phyloP scores from a whole-genome alignment of 1,140 invertebrate genomes.

The Drosophila biarmipes region DNA sequence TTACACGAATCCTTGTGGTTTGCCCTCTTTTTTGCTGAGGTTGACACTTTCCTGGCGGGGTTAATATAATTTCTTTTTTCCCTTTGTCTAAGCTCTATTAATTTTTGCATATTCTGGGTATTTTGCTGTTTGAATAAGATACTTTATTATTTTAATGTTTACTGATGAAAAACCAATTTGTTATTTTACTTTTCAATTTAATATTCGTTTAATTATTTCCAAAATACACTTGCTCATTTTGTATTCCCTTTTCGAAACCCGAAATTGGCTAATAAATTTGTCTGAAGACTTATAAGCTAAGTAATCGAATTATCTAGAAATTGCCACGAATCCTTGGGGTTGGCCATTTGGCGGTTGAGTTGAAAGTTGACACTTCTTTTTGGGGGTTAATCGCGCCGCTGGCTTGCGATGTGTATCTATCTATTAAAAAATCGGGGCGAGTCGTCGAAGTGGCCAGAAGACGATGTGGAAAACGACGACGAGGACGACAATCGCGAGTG shows the following conservation, averaged over 20 bases:
- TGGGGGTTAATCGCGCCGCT: constrained; percentile 71
- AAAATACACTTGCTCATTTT: background rate
- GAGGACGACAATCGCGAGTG: constrained; percentile 49
- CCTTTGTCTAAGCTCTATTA: constrained; percentile 46
- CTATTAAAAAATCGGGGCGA: constrained; percentile 80
- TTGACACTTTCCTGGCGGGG: constrained; percentile 59
- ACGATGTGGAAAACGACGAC: constrained; percentile 54
- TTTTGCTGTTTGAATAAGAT: too few species aligned
- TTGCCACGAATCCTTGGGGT: constrained; percentile 47
- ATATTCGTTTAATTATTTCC: background rate
- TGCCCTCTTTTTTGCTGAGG: background rate
- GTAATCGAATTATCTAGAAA: constrained; percentile 9
- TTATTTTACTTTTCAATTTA: too few species aligned
- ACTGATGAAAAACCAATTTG: too few species aligned
- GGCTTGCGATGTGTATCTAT: constrained; percentile 77
- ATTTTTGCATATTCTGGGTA: constrained; percentile 23
- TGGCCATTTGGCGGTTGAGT: constrained; percentile 42
- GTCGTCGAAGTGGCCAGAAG: constrained; percentile 71
- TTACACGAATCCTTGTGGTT: constrained; percentile 64
- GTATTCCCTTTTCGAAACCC: background rate
- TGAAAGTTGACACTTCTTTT: constrained; percentile 74
- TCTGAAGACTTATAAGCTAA: too few species aligned
- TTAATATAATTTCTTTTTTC: constrained; percentile 34
- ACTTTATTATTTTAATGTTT: too few species aligned
- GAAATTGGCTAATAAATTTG: background rate